Percentiles rank a stretch among this genome's conserved stretches.
Conservation (phyloP, 2,797 vertebrate genomes). For the Rhinogobio ventralis region DNA sequence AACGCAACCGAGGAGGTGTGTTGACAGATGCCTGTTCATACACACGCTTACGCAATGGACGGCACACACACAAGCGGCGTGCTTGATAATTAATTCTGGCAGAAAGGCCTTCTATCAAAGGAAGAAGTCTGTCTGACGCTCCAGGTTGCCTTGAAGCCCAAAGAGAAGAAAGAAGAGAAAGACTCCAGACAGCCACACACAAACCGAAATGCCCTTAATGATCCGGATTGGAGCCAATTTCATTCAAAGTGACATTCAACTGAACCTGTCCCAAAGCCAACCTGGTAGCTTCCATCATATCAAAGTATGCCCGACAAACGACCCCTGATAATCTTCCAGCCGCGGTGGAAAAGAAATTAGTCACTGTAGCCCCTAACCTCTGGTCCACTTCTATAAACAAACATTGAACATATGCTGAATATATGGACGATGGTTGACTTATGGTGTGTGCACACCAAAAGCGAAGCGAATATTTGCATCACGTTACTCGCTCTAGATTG, state of each 20-base stretch:
- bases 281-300: conserved; percentile 15
- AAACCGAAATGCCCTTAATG: conserved; percentile 51
- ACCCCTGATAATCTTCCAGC: neutral
- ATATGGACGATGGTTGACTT: neutral
- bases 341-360: neutral
- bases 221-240: conserved; percentile 53
- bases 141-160: conserved; percentile 69
- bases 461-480: too few relatives aligned
- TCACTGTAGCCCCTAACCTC: neutral
- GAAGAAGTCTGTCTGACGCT: conserved; percentile 63
- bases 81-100: conserved; percentile 70
- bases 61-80: conserved; percentile 59
- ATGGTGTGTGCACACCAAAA: too few relatives aligned
- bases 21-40: conserved; percentile 11
- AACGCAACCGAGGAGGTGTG: neutral
- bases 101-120: conserved; percentile 79
- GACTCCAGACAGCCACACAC: conserved; percentile 23
- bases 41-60: conserved; percentile 35
- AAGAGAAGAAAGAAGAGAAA: conserved; percentile 51
- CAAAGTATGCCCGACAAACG: neutral
- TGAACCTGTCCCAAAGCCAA: conserved; percentile 17
- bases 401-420: neutral
- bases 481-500: too few relatives aligned
- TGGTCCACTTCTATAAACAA: neutral
- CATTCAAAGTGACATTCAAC: conserved; percentile 47